A percentile compares a stretch with the other conserved stretches of the same genome.
Evolutionary conservation across 2,797 vertebrate genomes (phyloP).

Genomic region (Selene dorsalis): DNA sequence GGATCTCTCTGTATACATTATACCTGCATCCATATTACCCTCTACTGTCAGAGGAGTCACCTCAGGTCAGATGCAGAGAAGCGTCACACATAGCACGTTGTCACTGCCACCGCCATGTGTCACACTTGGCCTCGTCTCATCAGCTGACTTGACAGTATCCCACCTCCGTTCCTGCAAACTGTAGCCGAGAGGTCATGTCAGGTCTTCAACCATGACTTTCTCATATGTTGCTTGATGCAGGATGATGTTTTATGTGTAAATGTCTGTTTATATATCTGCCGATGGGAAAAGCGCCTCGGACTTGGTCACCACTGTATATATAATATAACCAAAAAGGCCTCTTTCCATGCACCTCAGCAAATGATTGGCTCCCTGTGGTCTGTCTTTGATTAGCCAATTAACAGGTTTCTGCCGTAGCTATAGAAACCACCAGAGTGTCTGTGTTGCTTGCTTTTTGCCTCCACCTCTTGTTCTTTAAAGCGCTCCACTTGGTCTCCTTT

Average conservation of each 20-base stretch:
- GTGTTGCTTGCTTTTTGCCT: constrained; percentile 39
- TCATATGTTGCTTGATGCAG: not conserved
- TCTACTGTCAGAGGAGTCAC: not conserved
- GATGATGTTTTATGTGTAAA: not conserved
- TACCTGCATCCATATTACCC: constrained; percentile 5
- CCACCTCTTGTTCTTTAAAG: constrained; percentile 66
- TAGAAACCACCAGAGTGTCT: constrained; percentile 53
- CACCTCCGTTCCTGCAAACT: not conserved
- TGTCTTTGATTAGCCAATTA: constrained; percentile 77
- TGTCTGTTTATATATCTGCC: too few species aligned
- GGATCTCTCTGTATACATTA: not conserved
- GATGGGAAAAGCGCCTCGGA: too few species aligned
- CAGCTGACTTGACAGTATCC: not conserved
- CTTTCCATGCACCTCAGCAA: constrained; percentile 64
- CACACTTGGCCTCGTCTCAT: not conserved
- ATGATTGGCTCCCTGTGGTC: constrained; percentile 78
- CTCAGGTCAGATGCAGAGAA: not conserved
- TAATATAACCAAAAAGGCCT: constrained; percentile 35
- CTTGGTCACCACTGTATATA: too few species aligned
- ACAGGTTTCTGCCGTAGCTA: constrained; percentile 64
- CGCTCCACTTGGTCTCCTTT: constrained; percentile 47
- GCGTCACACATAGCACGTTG: not conserved
- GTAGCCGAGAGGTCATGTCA: not conserved
- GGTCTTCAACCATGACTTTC: not conserved
- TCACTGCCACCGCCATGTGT: not conserved